phyloP scores from a whole-genome alignment of 2,888 invertebrate species.

The Chaetoderma sp. region DNA sequence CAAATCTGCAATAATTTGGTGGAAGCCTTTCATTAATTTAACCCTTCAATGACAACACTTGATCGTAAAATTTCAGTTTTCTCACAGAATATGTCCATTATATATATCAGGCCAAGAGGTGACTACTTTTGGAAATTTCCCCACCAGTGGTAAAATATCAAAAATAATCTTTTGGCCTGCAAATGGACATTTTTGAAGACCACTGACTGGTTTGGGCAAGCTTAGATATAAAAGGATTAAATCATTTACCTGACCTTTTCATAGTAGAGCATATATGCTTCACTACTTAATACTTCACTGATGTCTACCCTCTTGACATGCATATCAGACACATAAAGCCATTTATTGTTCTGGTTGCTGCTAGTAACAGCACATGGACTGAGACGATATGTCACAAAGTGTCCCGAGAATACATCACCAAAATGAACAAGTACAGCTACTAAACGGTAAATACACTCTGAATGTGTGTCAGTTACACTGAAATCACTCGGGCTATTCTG shows the following conservation, averaged over 20 bases:
- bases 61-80: no score
- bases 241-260: conserved; percentile 73
- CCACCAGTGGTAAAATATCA: no score
- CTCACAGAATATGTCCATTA: no score
- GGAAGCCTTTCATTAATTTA: no score
- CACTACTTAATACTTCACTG: conserved; percentile 84
- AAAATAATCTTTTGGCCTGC: no score
- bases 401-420: conserved; percentile 90
- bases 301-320: conserved; percentile 84
- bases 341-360: conserved; percentile 72
- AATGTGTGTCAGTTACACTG: conserved; percentile 30
- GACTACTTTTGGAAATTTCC: no score
- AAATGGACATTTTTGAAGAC: no score
- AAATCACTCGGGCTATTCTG: conserved; percentile 45
- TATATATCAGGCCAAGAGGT: no score
- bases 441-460: conserved; percentile 79
- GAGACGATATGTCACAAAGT: conserved; percentile 93
- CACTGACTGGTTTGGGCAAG: no score
- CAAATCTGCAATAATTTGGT: no score
- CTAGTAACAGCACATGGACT: conserved; percentile 60
- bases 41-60: no score
- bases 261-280: conserved; percentile 94
- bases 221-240: no score
- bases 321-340: conserved; percentile 90
- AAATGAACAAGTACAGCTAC: conserved; percentile 90